Evolutionary conservation across 2,888 invertebrate genomes (phyloP).

Genomic region (Tenthredo livida): DNA sequence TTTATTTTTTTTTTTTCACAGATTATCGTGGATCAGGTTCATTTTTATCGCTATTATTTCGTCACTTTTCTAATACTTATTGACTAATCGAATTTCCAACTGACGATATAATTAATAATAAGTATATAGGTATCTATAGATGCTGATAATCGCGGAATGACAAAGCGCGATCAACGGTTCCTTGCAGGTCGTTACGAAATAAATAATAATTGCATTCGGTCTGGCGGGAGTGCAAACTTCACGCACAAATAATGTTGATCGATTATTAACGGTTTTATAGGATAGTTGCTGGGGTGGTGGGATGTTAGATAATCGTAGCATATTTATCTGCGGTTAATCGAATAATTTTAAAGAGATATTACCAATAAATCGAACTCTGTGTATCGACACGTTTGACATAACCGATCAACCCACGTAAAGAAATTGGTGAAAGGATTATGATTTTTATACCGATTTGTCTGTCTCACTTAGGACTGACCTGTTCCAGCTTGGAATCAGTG

Average conservation of each 20-base stretch:
- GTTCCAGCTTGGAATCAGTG: neutral
- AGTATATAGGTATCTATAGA: neutral
- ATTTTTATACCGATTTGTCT: neutral
- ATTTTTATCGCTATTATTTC: neutral
- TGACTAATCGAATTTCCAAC: neutral
- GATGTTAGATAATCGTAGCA: neutral
- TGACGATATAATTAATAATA: neutral
- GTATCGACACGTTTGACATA: neutral
- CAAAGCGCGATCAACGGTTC: conserved; percentile 6
- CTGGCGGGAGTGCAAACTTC: neutral
- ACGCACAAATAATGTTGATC: neutral
- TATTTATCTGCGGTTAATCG: neutral
- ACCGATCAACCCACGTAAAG: neutral
- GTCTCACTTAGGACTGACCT: neutral
- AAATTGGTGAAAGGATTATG: conserved; percentile 13
- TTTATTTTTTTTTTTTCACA: too few relatives aligned
- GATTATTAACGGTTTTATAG: neutral
- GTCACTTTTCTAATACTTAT: neutral
- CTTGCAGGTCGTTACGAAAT: neutral
- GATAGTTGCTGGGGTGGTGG: neutral
- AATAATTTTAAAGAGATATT: neutral
- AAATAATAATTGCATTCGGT: conserved; percentile 15
- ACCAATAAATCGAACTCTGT: neutral
- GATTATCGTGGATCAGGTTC: too few relatives aligned
- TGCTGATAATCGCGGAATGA: neutral